A percentile compares a stretch with the other conserved stretches of the same genome.
Conservation (phyloP, 2,888 invertebrate genomes). For the Phyllotreta striolata region DNA sequence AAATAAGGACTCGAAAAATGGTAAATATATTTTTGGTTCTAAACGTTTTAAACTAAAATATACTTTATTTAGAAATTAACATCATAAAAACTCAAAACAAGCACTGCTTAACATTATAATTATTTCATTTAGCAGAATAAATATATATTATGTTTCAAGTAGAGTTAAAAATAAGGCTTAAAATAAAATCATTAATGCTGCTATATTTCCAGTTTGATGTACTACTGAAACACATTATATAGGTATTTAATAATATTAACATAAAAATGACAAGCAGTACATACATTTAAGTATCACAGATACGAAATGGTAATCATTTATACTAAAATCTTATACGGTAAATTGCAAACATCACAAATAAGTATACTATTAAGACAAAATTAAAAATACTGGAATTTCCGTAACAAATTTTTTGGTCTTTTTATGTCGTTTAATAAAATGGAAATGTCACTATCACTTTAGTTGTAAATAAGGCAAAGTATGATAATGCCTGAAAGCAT, state of each 20-base stretch:
- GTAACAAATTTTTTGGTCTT: neutral
- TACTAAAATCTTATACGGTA: conserved; percentile 1
- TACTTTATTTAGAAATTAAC: conserved; percentile 28
- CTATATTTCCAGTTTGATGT: neutral
- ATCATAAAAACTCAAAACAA: conserved; percentile 21
- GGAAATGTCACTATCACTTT: conserved; percentile 5
- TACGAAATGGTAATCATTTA: conserved; percentile 27
- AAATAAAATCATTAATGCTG: neutral
- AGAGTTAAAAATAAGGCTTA: conserved; percentile 4
- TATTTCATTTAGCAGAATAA: neutral
- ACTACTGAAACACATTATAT: conserved; percentile 9
- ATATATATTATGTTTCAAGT: conserved; percentile 3
- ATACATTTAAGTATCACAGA: conserved; percentile 34
- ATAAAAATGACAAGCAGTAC: conserved; percentile 24
- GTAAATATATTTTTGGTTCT: neutral
- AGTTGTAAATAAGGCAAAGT: neutral
- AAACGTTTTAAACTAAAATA: conserved; percentile 19
- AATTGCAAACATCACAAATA: conserved; percentile 14
- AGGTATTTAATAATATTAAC: conserved; percentile 6
- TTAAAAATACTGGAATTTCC: neutral
- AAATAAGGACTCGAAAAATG: no score
- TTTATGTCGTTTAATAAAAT: neutral
- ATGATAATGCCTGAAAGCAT: neutral
- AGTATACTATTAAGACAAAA: conserved; percentile 4
- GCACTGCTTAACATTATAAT: conserved; percentile 10